Conservation (phyloP, 1,140 invertebrate genomes). For the Rhopalosiphum maidis region DNA sequence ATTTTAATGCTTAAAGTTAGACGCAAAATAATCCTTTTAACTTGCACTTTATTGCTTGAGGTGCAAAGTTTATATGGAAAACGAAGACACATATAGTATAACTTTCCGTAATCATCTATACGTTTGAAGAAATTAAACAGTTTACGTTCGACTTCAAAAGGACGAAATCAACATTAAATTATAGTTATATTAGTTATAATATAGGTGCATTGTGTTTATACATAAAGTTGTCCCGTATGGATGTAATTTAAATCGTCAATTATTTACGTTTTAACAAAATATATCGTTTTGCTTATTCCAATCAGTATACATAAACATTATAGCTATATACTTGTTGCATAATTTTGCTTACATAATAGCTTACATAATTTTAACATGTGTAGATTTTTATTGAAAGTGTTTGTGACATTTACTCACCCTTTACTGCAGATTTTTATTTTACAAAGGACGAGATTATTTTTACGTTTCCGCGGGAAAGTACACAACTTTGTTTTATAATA, state of each 20-base stretch:
- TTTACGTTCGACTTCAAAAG: neutral
- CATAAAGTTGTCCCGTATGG: neutral
- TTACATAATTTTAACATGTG: neutral
- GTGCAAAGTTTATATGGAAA: constrained; percentile 5
- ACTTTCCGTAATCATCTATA: constrained; percentile 9
- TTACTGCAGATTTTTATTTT: neutral
- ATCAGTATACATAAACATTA: neutral
- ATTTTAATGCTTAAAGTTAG: constrained; percentile 15
- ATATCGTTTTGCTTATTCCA: neutral
- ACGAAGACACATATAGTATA: neutral
- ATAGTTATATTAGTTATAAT: neutral
- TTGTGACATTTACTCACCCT: neutral
- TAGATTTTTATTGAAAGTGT: neutral
- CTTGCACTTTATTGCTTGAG: neutral
- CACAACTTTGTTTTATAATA: neutral
- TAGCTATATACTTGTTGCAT: neutral
- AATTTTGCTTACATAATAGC: neutral
- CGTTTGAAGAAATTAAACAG: neutral
- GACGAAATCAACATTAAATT: neutral
- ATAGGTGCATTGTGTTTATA: neutral
- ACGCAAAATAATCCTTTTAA: constrained; percentile 23
- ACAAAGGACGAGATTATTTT: neutral
- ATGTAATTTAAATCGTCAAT: neutral
- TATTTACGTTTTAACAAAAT: neutral
- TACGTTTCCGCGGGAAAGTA: neutral